phyloP scores from a whole-genome alignment of 2,888 invertebrate species.

The Spodoptera exigua region DNA sequence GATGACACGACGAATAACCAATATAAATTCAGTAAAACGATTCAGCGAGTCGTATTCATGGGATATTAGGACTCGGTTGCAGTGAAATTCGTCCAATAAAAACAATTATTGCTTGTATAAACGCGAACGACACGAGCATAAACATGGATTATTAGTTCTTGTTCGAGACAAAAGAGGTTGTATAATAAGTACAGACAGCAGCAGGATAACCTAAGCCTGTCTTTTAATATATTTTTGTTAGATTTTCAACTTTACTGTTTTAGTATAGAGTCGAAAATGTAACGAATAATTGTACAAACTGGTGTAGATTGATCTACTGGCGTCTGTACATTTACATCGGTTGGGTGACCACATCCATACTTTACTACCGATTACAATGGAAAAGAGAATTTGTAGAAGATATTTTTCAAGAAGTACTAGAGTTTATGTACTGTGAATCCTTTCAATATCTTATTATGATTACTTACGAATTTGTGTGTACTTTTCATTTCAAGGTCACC shows the following conservation, averaged over 20 bases:
- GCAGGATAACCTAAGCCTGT: too few relatives aligned
- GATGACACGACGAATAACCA: conserved; percentile 46
- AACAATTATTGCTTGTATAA: conserved; percentile 75
- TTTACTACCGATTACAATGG: conserved; percentile 72
- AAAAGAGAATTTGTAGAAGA: conserved; percentile 75
- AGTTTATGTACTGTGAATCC: conserved; percentile 77
- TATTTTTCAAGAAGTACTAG: conserved; percentile 68
- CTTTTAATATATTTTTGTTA: too few relatives aligned
- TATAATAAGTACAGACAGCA: conserved; percentile 68
- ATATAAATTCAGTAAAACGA: conserved; percentile 53
- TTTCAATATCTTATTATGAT: conserved; percentile 36
- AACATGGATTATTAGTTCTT: conserved; percentile 70
- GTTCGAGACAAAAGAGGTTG: conserved; percentile 67
- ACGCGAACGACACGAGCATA: conserved; percentile 70
- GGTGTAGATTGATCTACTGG: too few relatives aligned
- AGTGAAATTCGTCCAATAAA: conserved; percentile 73
- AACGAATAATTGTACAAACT: too few relatives aligned
- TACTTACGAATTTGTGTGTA: conserved; percentile 6
- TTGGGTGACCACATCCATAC: conserved; percentile 73
- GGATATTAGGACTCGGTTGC: conserved; percentile 60
- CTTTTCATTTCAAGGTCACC: not conserved
- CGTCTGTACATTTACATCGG: conserved; percentile 67
- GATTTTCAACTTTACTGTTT: too few relatives aligned
- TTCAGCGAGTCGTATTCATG: conserved; percentile 56
- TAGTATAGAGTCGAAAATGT: too few relatives aligned